Evolutionary conservation across 2,797 vertebrate species (phyloP), one percentile per base, ranked within the genome.

Genomic region (Chelonia mydas): DNA sequence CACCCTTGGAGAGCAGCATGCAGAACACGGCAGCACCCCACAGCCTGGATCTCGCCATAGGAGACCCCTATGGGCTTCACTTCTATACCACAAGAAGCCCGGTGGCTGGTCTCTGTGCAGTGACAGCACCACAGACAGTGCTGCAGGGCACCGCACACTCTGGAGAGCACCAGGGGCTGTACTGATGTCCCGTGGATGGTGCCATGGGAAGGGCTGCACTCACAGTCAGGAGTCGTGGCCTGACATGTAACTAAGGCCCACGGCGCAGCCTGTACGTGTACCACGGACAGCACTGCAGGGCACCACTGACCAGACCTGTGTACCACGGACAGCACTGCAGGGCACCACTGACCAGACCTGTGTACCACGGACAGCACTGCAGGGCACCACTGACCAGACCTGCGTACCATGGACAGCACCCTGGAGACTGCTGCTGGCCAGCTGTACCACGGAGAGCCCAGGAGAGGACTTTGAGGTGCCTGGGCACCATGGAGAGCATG

Each of bases 401-500:
- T 45, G 45, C 27, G 59, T 65, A 72, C 57, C 85, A 61, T 2
- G 41, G 83, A 79, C 83, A 95, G 92, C 0, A 0, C 85, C 50
- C 59, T 47, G 1, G 72, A 1, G 11, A 33, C 16, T 13, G 8
- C 54, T 55, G 59, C 61, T 65, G 33, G n/a, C 68, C 84, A 83
- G 72, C 25, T 2, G 80, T 81, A 79, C 87, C 83, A n/a, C 0
- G 0, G 41, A 17, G 2, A 16, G 41, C 41, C 72, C n/a, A 41
- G 25, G 25, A 28, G 21, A 15, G 41, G 25, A 45, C 72, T 76
- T 47, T 15, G 25, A 33, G 65, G 37, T 27, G 25, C 41, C 41
- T 76, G 41, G 68, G 72, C 41, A 76, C n/a, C 72, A 76, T 2
- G 17, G 72, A 45, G 72, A 27, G 41, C 41, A 47, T 25, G 13